Conservation (phyloP, 2,888 invertebrate species). For the Eristalis tenax region DNA sequence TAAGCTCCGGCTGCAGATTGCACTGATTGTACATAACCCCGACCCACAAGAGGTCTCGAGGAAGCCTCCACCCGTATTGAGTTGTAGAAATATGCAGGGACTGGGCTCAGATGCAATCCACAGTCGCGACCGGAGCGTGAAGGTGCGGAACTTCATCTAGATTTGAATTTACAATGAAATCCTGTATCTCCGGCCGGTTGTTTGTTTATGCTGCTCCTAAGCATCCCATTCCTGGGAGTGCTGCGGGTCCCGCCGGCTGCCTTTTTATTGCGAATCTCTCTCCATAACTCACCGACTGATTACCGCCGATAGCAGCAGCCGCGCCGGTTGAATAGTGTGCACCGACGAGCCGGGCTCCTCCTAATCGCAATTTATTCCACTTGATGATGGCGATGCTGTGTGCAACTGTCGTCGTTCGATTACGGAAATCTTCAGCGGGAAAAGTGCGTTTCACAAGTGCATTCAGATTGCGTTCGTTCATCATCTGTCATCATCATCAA, state of each 20-base stretch:
- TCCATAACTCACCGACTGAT: slow-evolving; percentile 63
- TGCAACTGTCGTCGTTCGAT: slow-evolving; percentile 16
- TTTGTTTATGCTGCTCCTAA: slow-evolving; percentile 39
- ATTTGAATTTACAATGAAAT: slow-evolving; percentile 60
- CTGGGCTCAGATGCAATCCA: slow-evolving; percentile 11
- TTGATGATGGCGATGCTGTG: slow-evolving; percentile 7
- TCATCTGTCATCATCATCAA: slow-evolving; percentile 44
- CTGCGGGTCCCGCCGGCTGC: slow-evolving; percentile 6
- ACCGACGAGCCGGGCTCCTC: neutral
- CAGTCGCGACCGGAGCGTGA: neutral
- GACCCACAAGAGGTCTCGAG: slow-evolving; percentile 45
- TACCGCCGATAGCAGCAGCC: slow-evolving; percentile 37
- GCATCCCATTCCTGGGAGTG: slow-evolving; percentile 34
- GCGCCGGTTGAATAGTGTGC: neutral
- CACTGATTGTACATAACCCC: slow-evolving; percentile 42
- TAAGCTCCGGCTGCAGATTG: slow-evolving; percentile 27
- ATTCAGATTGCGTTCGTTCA: slow-evolving; percentile 40
- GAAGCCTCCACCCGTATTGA: neutral
- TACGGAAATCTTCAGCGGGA: slow-evolving; percentile 60
- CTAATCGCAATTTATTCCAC: slow-evolving; percentile 33
- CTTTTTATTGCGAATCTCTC: slow-evolving; percentile 34
- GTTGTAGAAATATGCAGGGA: neutral
- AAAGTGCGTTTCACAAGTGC: slow-evolving; percentile 38
- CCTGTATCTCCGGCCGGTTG: slow-evolving; percentile 25
- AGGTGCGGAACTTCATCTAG: slow-evolving; percentile 63